phyloP scores from a whole-genome alignment of 2,113 vertebrate genomes.

The Gymnarchus niloticus region DNA sequence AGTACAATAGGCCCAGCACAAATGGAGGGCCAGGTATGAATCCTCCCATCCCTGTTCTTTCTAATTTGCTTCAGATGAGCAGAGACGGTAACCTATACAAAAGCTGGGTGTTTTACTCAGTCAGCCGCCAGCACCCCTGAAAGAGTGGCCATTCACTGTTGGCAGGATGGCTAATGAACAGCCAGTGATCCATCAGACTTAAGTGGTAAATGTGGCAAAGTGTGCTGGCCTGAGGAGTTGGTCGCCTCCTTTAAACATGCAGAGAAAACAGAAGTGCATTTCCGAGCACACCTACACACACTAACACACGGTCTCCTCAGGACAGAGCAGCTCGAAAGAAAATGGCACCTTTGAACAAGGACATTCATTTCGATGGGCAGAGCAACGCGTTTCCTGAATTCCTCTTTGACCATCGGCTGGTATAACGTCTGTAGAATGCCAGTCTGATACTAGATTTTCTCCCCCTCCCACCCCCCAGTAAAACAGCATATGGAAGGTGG shows the following conservation, averaged over 20 bases:
- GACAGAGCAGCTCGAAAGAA: background rate
- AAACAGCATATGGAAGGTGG: slow-evolving; percentile 44
- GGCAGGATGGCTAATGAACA: slow-evolving; percentile 73
- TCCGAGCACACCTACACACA: background rate
- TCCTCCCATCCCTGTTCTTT: slow-evolving; percentile 70
- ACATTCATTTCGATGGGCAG: background rate
- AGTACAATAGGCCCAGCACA: slow-evolving; percentile 70
- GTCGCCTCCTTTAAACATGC: background rate
- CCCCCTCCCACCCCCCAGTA: slow-evolving; percentile 21
- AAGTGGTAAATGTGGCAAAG: slow-evolving; percentile 77
- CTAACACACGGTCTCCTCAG: background rate
- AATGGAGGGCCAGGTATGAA: slow-evolving; percentile 65
- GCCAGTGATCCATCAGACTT: slow-evolving; percentile 84
- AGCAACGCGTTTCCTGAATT: background rate
- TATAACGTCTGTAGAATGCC: background rate
- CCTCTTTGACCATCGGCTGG: background rate
- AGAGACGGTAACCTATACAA: slow-evolving; percentile 87
- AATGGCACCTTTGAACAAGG: background rate
- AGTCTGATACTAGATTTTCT: slow-evolving; percentile 19
- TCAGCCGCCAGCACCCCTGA: slow-evolving; percentile 71
- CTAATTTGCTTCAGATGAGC: slow-evolving; percentile 95
- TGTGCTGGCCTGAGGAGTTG: slow-evolving; percentile 60
- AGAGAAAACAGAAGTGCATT: background rate
- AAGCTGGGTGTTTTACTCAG: slow-evolving; percentile 83
- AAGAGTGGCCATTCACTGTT: slow-evolving; percentile 81